Conservation (phyloP, 2,888 invertebrate species). For the Seira sanloemensis region DNA sequence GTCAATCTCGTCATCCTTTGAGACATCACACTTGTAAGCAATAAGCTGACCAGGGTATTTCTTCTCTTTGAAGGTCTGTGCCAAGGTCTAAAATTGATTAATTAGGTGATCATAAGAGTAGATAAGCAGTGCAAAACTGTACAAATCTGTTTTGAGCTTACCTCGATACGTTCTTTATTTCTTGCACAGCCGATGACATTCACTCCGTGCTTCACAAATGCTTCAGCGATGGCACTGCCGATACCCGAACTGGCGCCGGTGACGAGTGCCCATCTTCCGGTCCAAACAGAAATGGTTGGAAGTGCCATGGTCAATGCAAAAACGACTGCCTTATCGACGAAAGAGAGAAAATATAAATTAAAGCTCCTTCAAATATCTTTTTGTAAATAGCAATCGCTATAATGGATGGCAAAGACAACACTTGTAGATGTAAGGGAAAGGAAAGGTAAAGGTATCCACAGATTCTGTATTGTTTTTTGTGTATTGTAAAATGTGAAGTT, state of each 20-base stretch:
- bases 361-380: too few species aligned
- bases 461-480: too few species aligned
- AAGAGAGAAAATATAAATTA: too few species aligned
- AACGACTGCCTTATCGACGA: too few species aligned
- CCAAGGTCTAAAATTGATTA: constrained; percentile 38
- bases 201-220: constrained; percentile 65
- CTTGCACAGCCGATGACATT: constrained; percentile 64
- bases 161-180: constrained; percentile 33
- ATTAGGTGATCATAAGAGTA: background rate
- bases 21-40: constrained; percentile 64
- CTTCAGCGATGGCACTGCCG: constrained; percentile 48
- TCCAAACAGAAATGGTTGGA: too few species aligned
- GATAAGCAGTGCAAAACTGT: background rate
- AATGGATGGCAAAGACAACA: too few species aligned
- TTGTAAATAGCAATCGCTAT: too few species aligned
- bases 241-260: constrained; percentile 67
- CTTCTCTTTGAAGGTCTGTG: constrained; percentile 52
- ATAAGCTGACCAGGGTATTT: constrained; percentile 60
- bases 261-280: constrained; percentile 64
- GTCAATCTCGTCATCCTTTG: constrained; percentile 63
- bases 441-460: too few species aligned
- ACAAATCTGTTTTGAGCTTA: constrained; percentile 1
- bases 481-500: too few species aligned
- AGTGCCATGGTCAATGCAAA: too few species aligned
- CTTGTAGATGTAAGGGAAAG: too few species aligned